phyloP scores from a whole-genome alignment of 2,888 invertebrate genomes.

The Orthosia gracilis region DNA sequence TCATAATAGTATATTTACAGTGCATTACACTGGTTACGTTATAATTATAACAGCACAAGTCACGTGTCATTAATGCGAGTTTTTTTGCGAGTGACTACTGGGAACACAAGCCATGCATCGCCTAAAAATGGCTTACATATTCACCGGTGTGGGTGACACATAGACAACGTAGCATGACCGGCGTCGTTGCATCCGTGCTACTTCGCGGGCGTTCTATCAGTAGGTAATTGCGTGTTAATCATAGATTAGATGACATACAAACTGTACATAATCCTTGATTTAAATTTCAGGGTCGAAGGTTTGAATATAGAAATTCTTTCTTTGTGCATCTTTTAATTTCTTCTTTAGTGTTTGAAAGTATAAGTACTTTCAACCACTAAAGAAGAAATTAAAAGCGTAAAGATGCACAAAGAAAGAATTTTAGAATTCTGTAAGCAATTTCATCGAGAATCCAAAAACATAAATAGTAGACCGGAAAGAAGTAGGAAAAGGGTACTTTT shows the following conservation, averaged over 20 bases:
- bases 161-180: conserved; percentile 6
- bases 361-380: no score
- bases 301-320: neutral
- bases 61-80: neutral
- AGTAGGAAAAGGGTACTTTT: no score
- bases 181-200: conserved; percentile 31
- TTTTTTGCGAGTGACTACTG: neutral
- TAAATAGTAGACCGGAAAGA: no score
- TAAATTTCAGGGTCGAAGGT: neutral
- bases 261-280: neutral
- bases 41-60: neutral
- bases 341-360: no score
- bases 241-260: neutral
- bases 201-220: neutral
- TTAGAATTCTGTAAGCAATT: no score
- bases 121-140: conserved; percentile 32
- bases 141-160: conserved; percentile 22
- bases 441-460: no score
- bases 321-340: neutral
- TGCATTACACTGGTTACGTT: neutral
- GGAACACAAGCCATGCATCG: conserved; percentile 1
- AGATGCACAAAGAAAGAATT: no score
- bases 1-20: no score
- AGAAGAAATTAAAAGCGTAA: no score
- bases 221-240: conserved; percentile 18